Evolutionary conservation across 2,888 invertebrate genomes (phyloP), one percentile per base, ranked within the genome.

Genomic region (Automeris io): DNA sequence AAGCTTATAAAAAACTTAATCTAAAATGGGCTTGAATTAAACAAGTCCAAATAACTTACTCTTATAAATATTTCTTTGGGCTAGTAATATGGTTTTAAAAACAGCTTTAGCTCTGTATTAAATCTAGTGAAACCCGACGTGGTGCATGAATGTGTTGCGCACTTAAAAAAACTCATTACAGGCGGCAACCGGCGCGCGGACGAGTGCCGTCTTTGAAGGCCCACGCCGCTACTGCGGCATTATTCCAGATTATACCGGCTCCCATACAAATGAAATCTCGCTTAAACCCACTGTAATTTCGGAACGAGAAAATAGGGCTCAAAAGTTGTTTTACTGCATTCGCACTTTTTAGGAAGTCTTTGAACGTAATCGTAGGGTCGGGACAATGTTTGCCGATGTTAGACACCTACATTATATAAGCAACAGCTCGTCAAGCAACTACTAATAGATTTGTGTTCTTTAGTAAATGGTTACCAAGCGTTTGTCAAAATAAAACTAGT

Each of bases 181-280:
- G 78, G 77, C 82, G 69, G 74, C 69, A 72, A 70, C 57, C 73
- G 71, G 70, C 70, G 64, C 71, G 74, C 75, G 80, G 78, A 73
- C 83, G 80, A 82, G 81, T 78, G 79, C 64, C 83, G 82, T 83
- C 85, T 85, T 85, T 85, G 85, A 83, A 75, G 79, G 78, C 77
- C 72, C 68, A 69, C 62, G 70, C 77, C 74, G 73, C 81, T 67
- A 70, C 74, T 75, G 80, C 77, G 70, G 81, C 77, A 86, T 86
- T 83, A 85, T 85, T 81, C 72, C 80, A 81, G 85, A 83, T 85
- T 86, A 86, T 83, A 66, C 76, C 74, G 66, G 79, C 76, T 80
- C 72, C 78, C 68, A 85, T 83, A 85, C 85, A 85, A 86, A 85
- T 82, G 83, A 86, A 85, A 83, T 82, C 83, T 82, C 82, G 75